Evolutionary conservation across 2,113 vertebrate species (phyloP).

Genomic region (Pterophyllum scalare): DNA sequence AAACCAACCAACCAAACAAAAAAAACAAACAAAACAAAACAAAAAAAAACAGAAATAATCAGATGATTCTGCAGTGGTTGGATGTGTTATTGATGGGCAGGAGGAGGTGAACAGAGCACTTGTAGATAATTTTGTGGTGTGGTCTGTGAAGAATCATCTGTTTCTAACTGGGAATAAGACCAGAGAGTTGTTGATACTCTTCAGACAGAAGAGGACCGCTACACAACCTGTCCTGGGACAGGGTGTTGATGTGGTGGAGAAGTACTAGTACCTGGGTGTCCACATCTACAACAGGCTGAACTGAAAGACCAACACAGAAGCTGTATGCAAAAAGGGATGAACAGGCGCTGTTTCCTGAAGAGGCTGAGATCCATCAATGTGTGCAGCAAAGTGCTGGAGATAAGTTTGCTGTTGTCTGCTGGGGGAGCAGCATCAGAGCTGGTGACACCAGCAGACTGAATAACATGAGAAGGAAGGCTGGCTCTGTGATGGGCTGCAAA

Average conservation of each 20-base stretch:
- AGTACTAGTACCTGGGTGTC: neutral
- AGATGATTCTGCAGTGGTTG: too few species aligned
- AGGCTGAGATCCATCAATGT: neutral
- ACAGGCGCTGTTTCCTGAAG: neutral
- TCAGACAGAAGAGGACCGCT: neutral
- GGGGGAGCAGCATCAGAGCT: neutral
- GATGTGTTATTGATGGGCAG: too few species aligned
- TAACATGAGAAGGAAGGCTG: too few species aligned
- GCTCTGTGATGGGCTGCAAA: too few species aligned
- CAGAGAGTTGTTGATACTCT: neutral
- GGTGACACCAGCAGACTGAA: too few species aligned
- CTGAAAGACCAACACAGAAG: neutral
- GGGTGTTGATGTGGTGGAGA: neutral
- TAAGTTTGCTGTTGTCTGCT: neutral
- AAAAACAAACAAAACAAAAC: too few species aligned
- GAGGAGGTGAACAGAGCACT: too few species aligned
- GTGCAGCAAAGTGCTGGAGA: neutral
- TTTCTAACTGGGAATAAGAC: neutral
- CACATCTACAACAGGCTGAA: neutral
- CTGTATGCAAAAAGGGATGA: neutral
- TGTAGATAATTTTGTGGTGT: too few species aligned
- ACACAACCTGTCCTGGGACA: neutral
- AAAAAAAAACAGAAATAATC: too few species aligned
- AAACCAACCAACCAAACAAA: too few species aligned
- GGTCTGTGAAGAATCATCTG: too few species aligned